These are phyloP conservation scores for Empidonax alnorum DNA, from an alignment of 2,113 vertebrate species.

Conservation along the genomic window DNA sequence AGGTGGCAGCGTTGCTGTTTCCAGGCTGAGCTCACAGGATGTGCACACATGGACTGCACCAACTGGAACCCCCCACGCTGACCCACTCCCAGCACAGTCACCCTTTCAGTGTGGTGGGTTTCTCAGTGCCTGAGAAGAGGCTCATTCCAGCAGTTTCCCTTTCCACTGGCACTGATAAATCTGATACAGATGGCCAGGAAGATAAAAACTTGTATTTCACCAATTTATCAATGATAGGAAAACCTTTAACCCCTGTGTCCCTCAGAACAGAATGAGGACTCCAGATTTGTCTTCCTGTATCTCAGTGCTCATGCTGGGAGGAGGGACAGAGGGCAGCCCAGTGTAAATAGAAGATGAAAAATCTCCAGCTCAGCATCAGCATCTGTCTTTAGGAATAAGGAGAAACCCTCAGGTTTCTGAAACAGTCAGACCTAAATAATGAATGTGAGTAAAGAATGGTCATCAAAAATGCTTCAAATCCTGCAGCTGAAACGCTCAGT, in stretches of 20 bases:
- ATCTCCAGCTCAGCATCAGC: neutral
- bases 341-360: neutral
- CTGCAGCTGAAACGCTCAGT: neutral
- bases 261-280: neutral
- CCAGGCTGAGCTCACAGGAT: neutral
- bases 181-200: neutral
- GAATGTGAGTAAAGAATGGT: slow-evolving; percentile 31
- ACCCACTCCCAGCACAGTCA: neutral
- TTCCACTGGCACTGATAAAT: neutral
- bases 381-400: neutral
- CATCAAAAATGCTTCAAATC: slow-evolving; percentile 38
- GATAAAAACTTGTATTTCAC: neutral
- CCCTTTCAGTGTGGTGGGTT: neutral
- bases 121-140: neutral
- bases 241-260: neutral
- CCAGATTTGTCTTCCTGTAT: neutral
- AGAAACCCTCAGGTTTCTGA: neutral
- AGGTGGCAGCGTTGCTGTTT: no score
- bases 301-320: neutral
- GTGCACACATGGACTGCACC: rapidly evolving
- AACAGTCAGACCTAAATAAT: slow-evolving; percentile 37
- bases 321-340: neutral
- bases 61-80: rapidly evolving
- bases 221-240: neutral
- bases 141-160: rapidly evolving